A percentile compares a stretch with the other conserved stretches of the same genome.
Conservation (phyloP, 2,113 vertebrate genomes). For the Crotalus helleri region DNA sequence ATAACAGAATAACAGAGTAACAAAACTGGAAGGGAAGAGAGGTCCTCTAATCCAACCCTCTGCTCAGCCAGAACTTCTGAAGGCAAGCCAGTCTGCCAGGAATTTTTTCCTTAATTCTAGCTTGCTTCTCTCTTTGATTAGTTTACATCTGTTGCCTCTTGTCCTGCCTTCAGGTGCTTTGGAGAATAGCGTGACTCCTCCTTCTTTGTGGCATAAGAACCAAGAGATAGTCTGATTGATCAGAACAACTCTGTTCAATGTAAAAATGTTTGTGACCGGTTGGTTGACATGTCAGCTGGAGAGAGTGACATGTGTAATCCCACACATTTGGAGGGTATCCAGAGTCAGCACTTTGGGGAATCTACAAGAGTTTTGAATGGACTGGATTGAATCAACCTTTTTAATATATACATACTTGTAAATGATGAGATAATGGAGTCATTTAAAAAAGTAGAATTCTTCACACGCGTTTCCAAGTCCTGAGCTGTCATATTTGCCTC, state of each 20-base stretch:
- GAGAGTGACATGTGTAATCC: background rate
- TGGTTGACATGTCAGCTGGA: background rate
- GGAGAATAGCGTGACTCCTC: background rate
- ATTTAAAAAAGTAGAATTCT: accelerated
- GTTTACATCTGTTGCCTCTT: background rate
- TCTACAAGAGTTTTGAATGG: background rate
- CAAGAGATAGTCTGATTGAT: background rate
- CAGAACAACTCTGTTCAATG: background rate
- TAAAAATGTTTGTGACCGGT: background rate
- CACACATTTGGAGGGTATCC: background rate
- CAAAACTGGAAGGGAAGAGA: background rate
- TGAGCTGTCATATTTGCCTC: accelerated
- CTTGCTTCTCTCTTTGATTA: background rate
- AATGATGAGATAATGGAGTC: accelerated
- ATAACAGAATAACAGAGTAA: background rate
- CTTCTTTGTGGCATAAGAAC: background rate
- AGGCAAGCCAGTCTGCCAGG: background rate
- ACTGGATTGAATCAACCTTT: background rate
- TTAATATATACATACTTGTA: background rate
- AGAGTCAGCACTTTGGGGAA: background rate
- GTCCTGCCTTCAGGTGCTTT: background rate
- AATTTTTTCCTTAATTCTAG: background rate
- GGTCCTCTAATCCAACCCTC: background rate
- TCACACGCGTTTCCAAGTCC: accelerated
- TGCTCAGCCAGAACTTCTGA: background rate